phyloP scores from a whole-genome alignment of 2,888 invertebrate species.

The Hermodice carunculata region DNA sequence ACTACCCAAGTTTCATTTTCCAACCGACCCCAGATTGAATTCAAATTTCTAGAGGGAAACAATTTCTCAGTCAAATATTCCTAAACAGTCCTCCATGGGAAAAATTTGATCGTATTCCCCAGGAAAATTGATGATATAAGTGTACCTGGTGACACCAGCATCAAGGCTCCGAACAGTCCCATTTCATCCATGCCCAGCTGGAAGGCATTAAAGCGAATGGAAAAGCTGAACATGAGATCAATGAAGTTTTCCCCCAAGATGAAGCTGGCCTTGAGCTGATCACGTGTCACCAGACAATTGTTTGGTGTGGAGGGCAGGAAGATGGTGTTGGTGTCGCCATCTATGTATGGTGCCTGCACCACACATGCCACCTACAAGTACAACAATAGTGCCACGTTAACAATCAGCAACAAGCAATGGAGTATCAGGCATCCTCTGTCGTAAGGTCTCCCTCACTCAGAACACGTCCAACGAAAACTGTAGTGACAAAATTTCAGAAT shows the following conservation, averaged over 20 bases:
- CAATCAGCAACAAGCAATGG: no score
- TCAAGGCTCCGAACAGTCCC: conserved; percentile 67
- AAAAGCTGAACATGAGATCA: conserved; percentile 66
- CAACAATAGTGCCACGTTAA: no score
- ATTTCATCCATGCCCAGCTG: conserved; percentile 62
- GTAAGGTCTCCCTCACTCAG: no score
- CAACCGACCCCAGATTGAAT: no score
- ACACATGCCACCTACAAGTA: conserved; percentile 65
- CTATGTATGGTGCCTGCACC: conserved; percentile 66
- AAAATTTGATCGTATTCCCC: no score
- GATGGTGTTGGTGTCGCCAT: conserved; percentile 61
- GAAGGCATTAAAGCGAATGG: conserved; percentile 65
- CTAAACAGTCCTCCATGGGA: no score
- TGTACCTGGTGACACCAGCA: conserved; percentile 67
- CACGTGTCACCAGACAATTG: conserved; percentile 55
- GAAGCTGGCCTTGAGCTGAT: conserved; percentile 65
- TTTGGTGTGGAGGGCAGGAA: conserved; percentile 50
- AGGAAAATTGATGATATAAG: neutral
- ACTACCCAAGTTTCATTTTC: no score
- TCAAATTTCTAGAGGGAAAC: no score
- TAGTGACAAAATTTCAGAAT: no score
- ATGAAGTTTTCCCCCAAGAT: conserved; percentile 66
- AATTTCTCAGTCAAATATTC: no score
- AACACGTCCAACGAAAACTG: no score
- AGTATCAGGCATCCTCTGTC: no score